phyloP scores from a whole-genome alignment of 2,797 vertebrate species.

The Darevskia mixta region DNA sequence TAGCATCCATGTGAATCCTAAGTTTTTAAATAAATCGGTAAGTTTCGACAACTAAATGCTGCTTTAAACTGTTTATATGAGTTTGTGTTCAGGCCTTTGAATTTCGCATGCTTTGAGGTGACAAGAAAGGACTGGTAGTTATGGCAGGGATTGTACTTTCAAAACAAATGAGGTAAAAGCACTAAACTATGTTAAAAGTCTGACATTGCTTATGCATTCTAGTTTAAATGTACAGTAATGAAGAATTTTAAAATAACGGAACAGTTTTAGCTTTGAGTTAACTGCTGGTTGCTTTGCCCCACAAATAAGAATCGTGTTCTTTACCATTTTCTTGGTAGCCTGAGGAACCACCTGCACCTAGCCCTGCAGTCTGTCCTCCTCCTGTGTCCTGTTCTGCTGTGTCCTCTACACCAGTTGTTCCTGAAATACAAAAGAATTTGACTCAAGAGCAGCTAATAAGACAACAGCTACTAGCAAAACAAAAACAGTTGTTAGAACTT shows the following conservation, averaged over 20 bases:
- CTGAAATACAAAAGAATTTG: conserved; percentile 86
- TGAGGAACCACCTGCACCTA: conserved; percentile 83
- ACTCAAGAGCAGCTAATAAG: conserved; percentile 94
- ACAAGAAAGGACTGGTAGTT: background rate
- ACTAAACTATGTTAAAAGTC: background rate
- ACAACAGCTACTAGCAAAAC: conserved; percentile 96
- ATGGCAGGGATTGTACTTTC: background rate
- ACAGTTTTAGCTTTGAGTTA: background rate
- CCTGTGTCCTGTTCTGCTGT: conserved; percentile 84
- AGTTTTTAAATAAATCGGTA: conserved; percentile 97
- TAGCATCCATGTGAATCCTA: conserved; percentile 99
- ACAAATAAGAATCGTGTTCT: conserved; percentile 50
- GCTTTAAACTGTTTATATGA: background rate
- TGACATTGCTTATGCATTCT: background rate
- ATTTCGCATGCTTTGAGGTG: conserved; percentile 33
- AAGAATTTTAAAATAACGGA: background rate
- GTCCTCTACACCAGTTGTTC: conserved; percentile 82
- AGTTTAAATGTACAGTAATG: background rate
- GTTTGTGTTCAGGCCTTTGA: background rate
- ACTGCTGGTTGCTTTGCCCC: background rate
- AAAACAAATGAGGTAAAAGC: conserved; percentile 4
- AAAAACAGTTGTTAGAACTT: conserved; percentile 98
- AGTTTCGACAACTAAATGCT: conserved; percentile 67
- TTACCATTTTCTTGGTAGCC: conserved; percentile 79
- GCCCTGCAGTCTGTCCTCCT: conserved; percentile 77